phyloP scores from a whole-genome alignment of 2,113 vertebrate species.

The Theristicus caerulescens region DNA sequence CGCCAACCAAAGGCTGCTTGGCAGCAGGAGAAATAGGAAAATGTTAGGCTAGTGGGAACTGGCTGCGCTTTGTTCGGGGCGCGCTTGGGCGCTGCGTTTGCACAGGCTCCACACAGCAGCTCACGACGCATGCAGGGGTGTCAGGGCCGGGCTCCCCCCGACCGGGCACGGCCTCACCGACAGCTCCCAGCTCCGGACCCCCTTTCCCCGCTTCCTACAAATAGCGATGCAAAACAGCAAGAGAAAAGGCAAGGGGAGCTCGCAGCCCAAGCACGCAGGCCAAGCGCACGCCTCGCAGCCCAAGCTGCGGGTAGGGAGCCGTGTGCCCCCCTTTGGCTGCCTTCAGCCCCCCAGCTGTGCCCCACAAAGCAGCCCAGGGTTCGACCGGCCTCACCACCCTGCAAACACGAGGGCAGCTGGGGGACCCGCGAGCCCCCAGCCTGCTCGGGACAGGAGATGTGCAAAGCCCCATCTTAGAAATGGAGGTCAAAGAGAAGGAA shows the following conservation, averaged over 20 bases:
- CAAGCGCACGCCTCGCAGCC: neutral
- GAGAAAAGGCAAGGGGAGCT: neutral
- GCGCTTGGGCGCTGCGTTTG: conserved; percentile 19
- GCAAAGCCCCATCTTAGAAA: neutral
- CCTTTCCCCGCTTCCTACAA: neutral
- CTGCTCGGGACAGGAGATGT: accelerated
- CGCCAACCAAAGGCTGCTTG: conserved; percentile 65
- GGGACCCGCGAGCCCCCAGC: neutral
- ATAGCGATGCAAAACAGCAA: accelerated
- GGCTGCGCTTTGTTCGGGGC: conserved; percentile 8
- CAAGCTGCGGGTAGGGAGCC: neutral
- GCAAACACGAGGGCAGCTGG: accelerated
- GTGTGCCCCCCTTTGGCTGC: neutral
- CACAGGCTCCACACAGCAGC: neutral
- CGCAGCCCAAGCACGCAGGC: neutral
- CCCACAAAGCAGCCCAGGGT: neutral
- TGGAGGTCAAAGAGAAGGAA: neutral
- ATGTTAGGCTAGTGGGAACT: conserved; percentile 67
- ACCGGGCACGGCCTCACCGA: accelerated
- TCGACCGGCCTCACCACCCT: accelerated
- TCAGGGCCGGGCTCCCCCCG: neutral
- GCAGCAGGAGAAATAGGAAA: conserved; percentile 71
- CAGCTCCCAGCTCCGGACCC: neutral
- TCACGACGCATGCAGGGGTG: neutral
- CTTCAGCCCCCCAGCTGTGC: neutral